Base-by-base conservation (phyloP, 2,113 vertebrate species). In the Misgurnus anguillicaudatus region DNA sequence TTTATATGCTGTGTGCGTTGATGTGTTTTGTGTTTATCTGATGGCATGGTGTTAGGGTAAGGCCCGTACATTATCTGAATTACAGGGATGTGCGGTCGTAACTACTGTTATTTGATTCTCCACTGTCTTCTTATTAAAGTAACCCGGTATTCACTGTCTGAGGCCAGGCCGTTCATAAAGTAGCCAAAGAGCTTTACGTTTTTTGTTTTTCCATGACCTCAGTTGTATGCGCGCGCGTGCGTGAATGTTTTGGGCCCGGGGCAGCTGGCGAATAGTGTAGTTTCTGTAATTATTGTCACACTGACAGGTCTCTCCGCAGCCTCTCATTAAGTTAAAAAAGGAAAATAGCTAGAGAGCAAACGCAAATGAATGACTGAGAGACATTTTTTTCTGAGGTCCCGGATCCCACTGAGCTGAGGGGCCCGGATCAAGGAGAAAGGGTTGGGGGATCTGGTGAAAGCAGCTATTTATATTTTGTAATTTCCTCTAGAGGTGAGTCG, bases 221-320 rank as follows among this genome's bases (percentile, higher is more conserved):
- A 31, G 45, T 58, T 82, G 24, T 42, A 8, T 47, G 38, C 3
- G 4, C 48, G 41, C 24, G 31, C 41, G 65, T 72, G 60, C 70
- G 19, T 48, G 64, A 42, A 55, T 66, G 67, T 61, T 74, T 62
- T 53, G 47, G 73, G 16, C 19, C 39, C 13, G 72, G 48, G 66
- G 73, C 85, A 88, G 86, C 87, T 91, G 88, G 82, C 79, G 67
- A 85, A 80, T 73, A 21, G 75, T 77, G 42, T 45, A 80, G 86
- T 88, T 89, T 87, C 63, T 87, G 86, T 89, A 89, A 87, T 89
- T 89, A 87, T 86, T 87, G 82, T 86, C 74, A 85, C 86, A 83
- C 84, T 87, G 88, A 88, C 81, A 81, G 82, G 73, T 79, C 80
- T 88, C 79, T 88, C 85, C 83, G 66, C 86, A 88, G 85, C 80